Evolutionary conservation across 2,888 invertebrate species (phyloP), one percentile per base, ranked within the genome.

Genomic region (Peribatodes rhomboidaria): DNA sequence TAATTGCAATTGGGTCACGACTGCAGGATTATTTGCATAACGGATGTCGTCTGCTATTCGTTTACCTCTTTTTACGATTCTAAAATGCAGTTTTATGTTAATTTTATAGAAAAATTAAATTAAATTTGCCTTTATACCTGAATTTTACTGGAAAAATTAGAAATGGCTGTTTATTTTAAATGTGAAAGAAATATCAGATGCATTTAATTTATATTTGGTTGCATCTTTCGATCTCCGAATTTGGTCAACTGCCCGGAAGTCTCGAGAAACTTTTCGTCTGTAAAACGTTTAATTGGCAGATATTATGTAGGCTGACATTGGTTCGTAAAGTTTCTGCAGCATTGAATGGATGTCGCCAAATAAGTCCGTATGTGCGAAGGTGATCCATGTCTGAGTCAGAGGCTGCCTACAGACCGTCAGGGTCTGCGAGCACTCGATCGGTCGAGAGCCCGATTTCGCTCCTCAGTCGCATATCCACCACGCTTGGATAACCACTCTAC

Each of bases 361-460:
- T 93, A 93, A 85, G 92, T 92, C 89, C 89, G 87, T 88, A 85
- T 81, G 78, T 75, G 76, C 84, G 91, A 92, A 93, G 92, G 92
- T 90, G 88, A 93, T 87, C 88, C 47, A 63, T 82, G 80, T 81
- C 77, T 92, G 92, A 91, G 81, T 91, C 90, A 90, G 81, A 74
- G 64, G 57, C 64, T 69, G 77, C 73, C 73, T 87, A 77, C 79
- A 77, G 77, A 81, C 83, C 84, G 84, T 82, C 85, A 80, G 78
- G 67, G 61, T 68, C 72, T 37, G 70, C 63, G 58, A 64, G 58
- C 73, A 59, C 49, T 73, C 72, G 64, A 55, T 62, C 70, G 66
- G 55, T 49, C 65, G 75, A 70, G 71, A 70, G 53, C 53, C n/a
- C 39, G 55, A 65, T 61, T 53, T 72, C 63, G 72, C 71, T 75